Conservation (phyloP, 2,113 vertebrate genomes). For the Engraulis encrasicolus region DNA sequence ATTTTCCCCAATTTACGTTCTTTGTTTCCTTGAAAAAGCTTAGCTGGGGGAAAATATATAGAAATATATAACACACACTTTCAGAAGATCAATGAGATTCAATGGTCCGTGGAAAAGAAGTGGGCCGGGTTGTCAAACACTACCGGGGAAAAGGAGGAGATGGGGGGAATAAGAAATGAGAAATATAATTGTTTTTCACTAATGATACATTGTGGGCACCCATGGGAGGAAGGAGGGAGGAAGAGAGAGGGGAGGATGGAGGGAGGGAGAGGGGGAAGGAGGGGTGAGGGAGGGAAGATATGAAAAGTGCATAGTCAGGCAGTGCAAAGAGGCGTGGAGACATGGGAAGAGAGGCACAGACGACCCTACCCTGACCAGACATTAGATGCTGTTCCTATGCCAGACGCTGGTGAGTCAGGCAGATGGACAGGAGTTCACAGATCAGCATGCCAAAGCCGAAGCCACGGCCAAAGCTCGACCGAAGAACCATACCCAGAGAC, state of each 20-base stretch:
- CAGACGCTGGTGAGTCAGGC: conserved; percentile 27
- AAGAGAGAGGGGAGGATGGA: too few species aligned
- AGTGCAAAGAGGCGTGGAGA: too few species aligned
- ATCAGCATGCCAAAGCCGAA: conserved; percentile 1
- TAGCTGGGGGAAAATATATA: too few species aligned
- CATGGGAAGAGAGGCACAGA: not conserved
- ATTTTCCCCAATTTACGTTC: too few species aligned
- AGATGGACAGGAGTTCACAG: conserved; percentile 35
- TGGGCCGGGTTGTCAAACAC: not conserved
- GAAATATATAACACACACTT: not conserved
- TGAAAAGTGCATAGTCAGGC: conserved; percentile 3
- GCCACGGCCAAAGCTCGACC: conserved; percentile 26
- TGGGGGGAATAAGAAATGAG: not conserved
- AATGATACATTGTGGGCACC: not conserved
- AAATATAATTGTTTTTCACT: not conserved
- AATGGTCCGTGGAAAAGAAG: not conserved
- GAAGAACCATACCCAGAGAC: not conserved
- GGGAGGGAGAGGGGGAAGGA: too few species aligned
- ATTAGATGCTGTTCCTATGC: conserved; percentile 25
- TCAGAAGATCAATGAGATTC: not conserved
- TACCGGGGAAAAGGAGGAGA: too few species aligned
- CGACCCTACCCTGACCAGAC: not conserved
- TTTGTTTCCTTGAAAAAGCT: too few species aligned
- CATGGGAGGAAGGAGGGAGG: not conserved
- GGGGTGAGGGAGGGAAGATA: too few species aligned